Evolutionary conservation across 37 sponge, comb jelly and placozoan genomes (phyloP).

Genomic region (Axinella damicornis): DNA sequence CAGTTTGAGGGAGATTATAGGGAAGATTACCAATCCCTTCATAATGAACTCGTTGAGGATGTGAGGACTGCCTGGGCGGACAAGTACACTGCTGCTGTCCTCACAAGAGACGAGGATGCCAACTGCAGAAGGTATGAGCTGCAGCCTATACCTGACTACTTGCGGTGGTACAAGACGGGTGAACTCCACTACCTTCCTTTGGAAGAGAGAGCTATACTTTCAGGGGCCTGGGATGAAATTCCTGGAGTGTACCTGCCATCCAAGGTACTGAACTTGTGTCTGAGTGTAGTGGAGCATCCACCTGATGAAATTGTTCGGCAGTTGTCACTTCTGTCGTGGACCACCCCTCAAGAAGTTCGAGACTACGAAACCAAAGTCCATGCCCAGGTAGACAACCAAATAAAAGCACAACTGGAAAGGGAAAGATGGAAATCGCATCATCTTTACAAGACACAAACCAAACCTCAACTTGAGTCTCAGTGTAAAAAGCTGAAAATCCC

Average conservation of each 20-base stretch:
- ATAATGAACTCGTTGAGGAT: not conserved
- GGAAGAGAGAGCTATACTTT: not conserved
- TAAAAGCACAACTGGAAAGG: constrained; percentile 1
- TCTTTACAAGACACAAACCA: not conserved
- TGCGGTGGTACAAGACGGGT: constrained; percentile 8
- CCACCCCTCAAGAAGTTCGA: not conserved
- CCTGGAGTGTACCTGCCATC: constrained; percentile 10
- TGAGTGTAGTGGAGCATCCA: not conserved
- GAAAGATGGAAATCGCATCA: constrained; percentile 20
- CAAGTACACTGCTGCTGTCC: constrained; percentile 11
- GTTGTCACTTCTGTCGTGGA: constrained; percentile 7
- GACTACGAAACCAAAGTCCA: not conserved
- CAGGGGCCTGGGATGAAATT: constrained; percentile 12
- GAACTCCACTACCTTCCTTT: constrained; percentile 24
- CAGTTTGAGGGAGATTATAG: not conserved
- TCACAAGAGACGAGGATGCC: not conserved
- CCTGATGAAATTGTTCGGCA: not conserved
- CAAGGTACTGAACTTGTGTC: not conserved
- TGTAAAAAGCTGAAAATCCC: constrained; percentile 1
- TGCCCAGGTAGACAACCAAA: not conserved
- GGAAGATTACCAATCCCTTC: not conserved
- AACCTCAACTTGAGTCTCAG: not conserved
- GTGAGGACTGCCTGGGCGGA: not conserved
- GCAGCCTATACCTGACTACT: constrained; percentile 21
- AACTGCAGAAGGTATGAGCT: constrained; percentile 1